These are phyloP conservation scores for Ecliptopera silaceata DNA, from an alignment of 2,888 invertebrate species.

Conservation along the genomic window DNA sequence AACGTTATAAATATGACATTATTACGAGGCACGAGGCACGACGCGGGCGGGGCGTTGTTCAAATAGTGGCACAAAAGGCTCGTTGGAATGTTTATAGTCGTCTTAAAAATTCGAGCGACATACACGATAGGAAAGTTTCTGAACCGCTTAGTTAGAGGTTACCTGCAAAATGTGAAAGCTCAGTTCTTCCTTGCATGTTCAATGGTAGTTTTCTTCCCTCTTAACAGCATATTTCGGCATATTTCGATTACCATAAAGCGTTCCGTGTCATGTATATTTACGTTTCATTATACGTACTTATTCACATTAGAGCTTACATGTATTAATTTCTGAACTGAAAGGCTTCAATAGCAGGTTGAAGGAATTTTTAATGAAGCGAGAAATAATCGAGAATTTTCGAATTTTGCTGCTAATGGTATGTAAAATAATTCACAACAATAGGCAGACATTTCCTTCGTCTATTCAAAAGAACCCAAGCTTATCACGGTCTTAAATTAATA, in stretches of 20 bases:
- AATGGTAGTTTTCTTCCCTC: conserved; percentile 77
- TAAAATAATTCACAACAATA: conserved; percentile 78
- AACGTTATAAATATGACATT: conserved; percentile 65
- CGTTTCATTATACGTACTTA: conserved; percentile 61
- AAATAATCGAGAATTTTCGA: conserved; percentile 41
- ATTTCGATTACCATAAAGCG: conserved; percentile 83
- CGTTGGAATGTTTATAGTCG: conserved; percentile 69
- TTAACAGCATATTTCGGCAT: conserved; percentile 83
- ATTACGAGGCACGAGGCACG: conserved; percentile 59
- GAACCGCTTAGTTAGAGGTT: conserved; percentile 68
- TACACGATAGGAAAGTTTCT: conserved; percentile 69
- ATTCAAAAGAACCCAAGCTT: conserved; percentile 81
- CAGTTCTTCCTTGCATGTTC: conserved; percentile 80
- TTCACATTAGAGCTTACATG: conserved; percentile 56
- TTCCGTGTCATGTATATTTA: conserved; percentile 77
- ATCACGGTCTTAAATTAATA: conserved; percentile 83
- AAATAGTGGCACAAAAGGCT: conserved; percentile 66
- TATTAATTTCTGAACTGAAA: conserved; percentile 63
- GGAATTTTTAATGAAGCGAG: conserved; percentile 26
- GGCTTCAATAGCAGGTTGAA: conserved; percentile 31
- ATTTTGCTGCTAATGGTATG: conserved; percentile 62
- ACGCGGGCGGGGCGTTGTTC: conserved; percentile 53
- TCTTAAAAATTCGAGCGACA: conserved; percentile 69
- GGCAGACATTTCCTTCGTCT: conserved; percentile 75
- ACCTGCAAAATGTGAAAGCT: conserved; percentile 76